Evolutionary conservation across 2,113 vertebrate species (phyloP).

Genomic region (Platysteira castanea): DNA sequence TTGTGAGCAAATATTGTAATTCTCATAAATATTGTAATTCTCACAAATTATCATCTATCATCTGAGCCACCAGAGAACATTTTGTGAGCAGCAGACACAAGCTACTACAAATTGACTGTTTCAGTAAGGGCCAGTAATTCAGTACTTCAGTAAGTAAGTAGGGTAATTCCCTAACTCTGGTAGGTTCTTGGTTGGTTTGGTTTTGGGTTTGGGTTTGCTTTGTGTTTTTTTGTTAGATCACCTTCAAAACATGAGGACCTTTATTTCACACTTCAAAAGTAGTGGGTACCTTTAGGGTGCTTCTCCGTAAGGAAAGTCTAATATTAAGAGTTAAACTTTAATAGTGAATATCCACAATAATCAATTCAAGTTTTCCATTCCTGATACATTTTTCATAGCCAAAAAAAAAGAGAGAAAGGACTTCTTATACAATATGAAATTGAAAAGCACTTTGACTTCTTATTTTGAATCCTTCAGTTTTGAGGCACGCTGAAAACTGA

Average conservation of each 20-base stretch:
- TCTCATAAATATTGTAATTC: background rate
- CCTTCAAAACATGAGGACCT: background rate
- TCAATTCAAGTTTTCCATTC: background rate
- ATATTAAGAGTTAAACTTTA: background rate
- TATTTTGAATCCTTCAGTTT: background rate
- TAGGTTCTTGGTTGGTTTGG: background rate
- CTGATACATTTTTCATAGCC: rapidly evolving
- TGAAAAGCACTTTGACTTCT: background rate
- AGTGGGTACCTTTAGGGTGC: background rate
- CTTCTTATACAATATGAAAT: background rate
- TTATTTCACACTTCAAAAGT: background rate
- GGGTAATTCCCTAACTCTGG: background rate
- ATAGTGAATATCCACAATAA: background rate
- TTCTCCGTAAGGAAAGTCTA: background rate
- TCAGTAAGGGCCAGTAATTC: background rate
- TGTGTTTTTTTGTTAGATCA: background rate
- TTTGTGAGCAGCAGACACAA: background rate
- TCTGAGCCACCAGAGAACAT: background rate
- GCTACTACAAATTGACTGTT: background rate
- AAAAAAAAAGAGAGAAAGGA: background rate
- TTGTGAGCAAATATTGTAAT: no score
- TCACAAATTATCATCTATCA: background rate
- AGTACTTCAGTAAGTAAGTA: no score
- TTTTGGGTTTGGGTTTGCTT: background rate
- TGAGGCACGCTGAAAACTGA: background rate